phyloP scores from a whole-genome alignment of 2,797 vertebrate species.

The Sandelia bainsii region DNA sequence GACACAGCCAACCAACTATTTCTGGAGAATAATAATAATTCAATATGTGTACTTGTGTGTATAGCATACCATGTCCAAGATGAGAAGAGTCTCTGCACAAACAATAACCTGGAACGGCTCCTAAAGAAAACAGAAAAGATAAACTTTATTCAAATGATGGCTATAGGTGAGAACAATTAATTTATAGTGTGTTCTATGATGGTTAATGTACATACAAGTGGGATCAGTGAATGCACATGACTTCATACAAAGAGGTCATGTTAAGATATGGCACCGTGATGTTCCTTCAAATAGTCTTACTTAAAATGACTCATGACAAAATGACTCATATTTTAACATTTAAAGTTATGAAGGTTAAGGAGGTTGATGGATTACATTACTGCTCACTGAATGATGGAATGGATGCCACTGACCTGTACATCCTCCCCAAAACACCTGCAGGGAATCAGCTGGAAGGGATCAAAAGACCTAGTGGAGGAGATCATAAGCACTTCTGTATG shows the following conservation, averaged over 20 bases:
- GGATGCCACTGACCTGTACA: slow-evolving; percentile 85
- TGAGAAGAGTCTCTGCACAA: slow-evolving; percentile 92
- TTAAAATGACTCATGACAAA: not conserved
- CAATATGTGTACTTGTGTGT: not conserved
- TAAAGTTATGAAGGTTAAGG: not conserved
- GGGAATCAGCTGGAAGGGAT: slow-evolving; percentile 97
- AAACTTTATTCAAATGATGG: not conserved
- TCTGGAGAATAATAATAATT: not conserved
- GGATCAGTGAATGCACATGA: not conserved
- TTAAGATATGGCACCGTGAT: not conserved
- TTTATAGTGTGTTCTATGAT: not conserved
- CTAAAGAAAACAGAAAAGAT: slow-evolving; percentile 74
- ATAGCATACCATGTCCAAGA: slow-evolving; percentile 96
- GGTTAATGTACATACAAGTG: not conserved
- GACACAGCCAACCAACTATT: not conserved
- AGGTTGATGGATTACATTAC: not conserved
- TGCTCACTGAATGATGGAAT: not conserved
- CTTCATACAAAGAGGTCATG: not conserved
- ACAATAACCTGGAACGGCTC: slow-evolving; percentile 95
- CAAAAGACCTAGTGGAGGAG: slow-evolving; percentile 86
- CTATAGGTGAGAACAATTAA: not conserved
- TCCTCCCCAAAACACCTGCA: slow-evolving; percentile 92
- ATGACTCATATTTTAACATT: not conserved
- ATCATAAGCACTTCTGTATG: not conserved
- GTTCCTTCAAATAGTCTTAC: no score